Evolutionary conservation across 2,888 invertebrate species (phyloP).

Genomic region (Lasioglossum figueresi): DNA sequence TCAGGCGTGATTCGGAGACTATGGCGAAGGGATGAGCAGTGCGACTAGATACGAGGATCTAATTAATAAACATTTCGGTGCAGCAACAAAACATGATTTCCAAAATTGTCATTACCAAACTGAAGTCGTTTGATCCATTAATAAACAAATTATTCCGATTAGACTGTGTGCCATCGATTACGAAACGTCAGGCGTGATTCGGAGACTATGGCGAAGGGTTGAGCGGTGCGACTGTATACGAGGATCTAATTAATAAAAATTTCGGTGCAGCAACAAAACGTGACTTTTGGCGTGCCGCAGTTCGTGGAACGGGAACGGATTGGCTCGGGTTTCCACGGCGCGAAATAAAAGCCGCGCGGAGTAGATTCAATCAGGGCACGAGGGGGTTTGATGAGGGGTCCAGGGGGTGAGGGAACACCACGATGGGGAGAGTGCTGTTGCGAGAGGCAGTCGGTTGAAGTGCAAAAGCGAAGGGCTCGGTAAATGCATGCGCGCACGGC

Average conservation of each 20-base stretch:
- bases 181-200: background rate
- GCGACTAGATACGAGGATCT: constrained; percentile 16
- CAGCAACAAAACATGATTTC: constrained; percentile 55
- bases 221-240: constrained; percentile 17
- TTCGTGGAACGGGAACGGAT: constrained; percentile 59
- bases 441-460: constrained; percentile 60
- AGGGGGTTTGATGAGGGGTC: constrained; percentile 58
- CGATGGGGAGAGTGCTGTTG: constrained; percentile 60
- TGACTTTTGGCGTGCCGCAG: constrained; percentile 58
- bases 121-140: too few species aligned
- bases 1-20: background rate
- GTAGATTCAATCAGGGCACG: constrained; percentile 66
- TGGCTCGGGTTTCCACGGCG: constrained; percentile 65
- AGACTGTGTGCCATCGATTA: background rate
- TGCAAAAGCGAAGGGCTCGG: constrained; percentile 59
- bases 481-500: constrained; percentile 41
- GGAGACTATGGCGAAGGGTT: background rate
- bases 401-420: constrained; percentile 45
- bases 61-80: constrained; percentile 60
- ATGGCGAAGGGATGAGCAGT: constrained; percentile 20
- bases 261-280: constrained; percentile 56
- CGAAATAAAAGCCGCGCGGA: constrained; percentile 66
- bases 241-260: constrained; percentile 57
- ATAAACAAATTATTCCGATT: too few species aligned
- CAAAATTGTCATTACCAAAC: too few species aligned